Percentiles rank a stretch among this genome's conserved stretches.
phyloP scores from a whole-genome alignment of 2,888 invertebrate genomes.

The Drosophila stalkeri region DNA sequence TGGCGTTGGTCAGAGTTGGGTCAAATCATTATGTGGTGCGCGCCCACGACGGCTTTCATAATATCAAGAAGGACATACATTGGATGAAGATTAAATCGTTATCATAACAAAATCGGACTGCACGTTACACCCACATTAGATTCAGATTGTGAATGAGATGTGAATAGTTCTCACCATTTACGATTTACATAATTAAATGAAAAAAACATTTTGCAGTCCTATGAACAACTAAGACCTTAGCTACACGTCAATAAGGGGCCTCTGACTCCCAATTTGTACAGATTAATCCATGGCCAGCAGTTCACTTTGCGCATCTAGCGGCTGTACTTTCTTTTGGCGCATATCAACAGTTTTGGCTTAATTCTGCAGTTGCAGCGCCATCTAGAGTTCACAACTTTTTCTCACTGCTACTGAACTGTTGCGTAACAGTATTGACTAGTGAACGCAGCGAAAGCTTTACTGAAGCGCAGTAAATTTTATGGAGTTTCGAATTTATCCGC shows the following conservation, averaged over 20 bases:
- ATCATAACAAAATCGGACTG: slow-evolving; percentile 11
- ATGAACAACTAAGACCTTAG: background rate
- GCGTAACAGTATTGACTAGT: background rate
- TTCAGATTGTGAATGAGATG: background rate
- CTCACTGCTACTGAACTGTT: background rate
- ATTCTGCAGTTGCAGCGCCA: background rate
- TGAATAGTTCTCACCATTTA: slow-evolving; percentile 1
- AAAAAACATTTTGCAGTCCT: background rate
- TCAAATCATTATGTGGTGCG: slow-evolving; percentile 3
- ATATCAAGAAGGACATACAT: slow-evolving; percentile 25
- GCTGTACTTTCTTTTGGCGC: background rate
- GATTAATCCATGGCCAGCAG: background rate
- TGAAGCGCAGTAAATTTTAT: background rate
- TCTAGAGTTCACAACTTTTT: background rate
- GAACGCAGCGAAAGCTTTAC: background rate
- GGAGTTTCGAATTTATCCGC: background rate
- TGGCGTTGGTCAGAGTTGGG: background rate
- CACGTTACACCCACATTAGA: slow-evolving; percentile 13
- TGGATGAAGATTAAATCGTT: slow-evolving; percentile 3
- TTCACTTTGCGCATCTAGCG: background rate
- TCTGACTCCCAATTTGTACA: no score
- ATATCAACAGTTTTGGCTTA: background rate
- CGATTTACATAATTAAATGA: background rate
- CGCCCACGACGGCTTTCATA: slow-evolving; percentile 50
- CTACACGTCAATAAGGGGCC: background rate